Percentiles rank a stretch among this genome's conserved stretches.
Evolutionary conservation across 2,113 vertebrate species (phyloP).

Genomic region (Corvus moneduloides): DNA sequence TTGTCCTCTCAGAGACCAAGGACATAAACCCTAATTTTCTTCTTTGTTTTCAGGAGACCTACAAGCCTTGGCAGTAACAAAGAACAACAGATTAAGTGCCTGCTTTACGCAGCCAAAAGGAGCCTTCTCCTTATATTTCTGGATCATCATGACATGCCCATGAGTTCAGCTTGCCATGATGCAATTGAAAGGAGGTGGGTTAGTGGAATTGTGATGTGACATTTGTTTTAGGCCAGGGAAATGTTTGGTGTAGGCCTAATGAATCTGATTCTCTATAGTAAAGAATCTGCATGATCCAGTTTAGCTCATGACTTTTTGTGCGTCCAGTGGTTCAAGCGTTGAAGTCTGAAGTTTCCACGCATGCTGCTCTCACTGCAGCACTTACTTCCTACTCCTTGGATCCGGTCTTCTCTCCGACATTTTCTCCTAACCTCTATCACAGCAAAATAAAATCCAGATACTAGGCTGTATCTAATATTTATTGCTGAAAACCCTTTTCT

Average conservation of each 20-base stretch:
- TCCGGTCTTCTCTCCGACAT: accelerated
- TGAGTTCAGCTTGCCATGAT: background rate
- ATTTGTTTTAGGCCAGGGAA: background rate
- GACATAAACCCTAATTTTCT: background rate
- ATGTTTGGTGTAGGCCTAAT: background rate
- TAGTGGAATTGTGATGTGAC: background rate
- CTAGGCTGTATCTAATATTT: background rate
- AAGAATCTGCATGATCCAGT: background rate
- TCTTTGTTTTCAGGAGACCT: background rate
- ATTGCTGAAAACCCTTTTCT: background rate
- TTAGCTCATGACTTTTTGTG: background rate
- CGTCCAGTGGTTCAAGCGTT: background rate
- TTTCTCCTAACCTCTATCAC: background rate
- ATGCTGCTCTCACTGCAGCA: background rate
- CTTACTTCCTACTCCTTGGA: background rate
- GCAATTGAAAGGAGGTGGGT: background rate
- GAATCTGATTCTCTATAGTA: background rate
- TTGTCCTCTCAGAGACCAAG: background rate
- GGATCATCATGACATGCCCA: background rate
- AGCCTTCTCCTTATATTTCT: conserved; percentile 8
- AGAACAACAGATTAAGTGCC: conserved; percentile 7
- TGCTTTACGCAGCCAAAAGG: background rate
- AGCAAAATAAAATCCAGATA: background rate
- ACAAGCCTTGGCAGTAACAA: background rate
- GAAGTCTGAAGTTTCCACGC: background rate